A percentile compares a stretch with the other conserved stretches of the same genome.
phyloP scores from a whole-genome alignment of 2,797 vertebrate genomes.

The Danio albolineatus region DNA sequence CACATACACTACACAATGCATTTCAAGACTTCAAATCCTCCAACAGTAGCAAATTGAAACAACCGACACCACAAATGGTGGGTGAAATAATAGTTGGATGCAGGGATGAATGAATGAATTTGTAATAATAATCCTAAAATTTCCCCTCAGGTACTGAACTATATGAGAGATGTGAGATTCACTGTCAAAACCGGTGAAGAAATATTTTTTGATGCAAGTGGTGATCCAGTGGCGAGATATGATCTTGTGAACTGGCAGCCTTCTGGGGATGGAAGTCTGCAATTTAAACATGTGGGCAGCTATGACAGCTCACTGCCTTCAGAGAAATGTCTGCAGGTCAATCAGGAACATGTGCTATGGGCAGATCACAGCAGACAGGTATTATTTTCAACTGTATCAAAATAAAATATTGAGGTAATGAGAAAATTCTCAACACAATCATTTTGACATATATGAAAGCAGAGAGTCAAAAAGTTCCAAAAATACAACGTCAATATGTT shows the following conservation, averaged over 20 bases:
- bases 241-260: constrained; percentile 80
- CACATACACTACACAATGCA: constrained; percentile 66
- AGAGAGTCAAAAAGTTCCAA: neutral
- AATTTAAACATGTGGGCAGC: constrained; percentile 74
- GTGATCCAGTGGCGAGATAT: constrained; percentile 73
- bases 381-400: neutral
- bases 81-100: neutral
- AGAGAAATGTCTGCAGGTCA: constrained; percentile 67
- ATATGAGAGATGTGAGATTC: constrained; percentile 51
- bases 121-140: neutral
- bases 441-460: neutral
- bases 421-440: neutral
- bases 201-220: constrained; percentile 67
- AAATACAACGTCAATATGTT: neutral
- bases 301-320: constrained; percentile 73
- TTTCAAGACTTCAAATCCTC: constrained; percentile 1
- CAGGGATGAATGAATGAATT: neutral
- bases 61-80: constrained; percentile 43
- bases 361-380: constrained; percentile 65
- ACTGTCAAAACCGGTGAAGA: constrained; percentile 55
- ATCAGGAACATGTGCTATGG: constrained; percentile 69
- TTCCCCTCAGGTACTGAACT: neutral
- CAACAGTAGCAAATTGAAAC: constrained; percentile 4
- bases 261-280: constrained; percentile 59
- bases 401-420: neutral